A percentile compares a stretch with the other conserved stretches of the same genome.
Conservation (phyloP, 1,140 invertebrate species). For the Atta cephalotes region DNA sequence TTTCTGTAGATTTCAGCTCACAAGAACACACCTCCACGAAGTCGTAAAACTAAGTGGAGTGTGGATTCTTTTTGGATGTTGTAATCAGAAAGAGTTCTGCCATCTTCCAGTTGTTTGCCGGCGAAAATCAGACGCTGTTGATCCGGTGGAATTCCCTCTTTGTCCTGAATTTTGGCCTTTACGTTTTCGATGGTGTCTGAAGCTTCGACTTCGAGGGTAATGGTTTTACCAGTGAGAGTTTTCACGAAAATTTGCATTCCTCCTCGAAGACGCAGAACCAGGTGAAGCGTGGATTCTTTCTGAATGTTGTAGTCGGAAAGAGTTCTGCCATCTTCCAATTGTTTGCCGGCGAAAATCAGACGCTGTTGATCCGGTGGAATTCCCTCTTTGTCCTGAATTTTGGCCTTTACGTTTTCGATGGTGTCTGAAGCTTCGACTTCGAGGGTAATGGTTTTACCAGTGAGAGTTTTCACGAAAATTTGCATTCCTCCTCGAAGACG, state of each 20-base stretch:
- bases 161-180: slow-evolving; percentile 32
- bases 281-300: slow-evolving; percentile 56
- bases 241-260: slow-evolving; percentile 89
- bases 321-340: slow-evolving; percentile 89
- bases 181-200: slow-evolving; percentile 33
- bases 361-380: slow-evolving; percentile 90
- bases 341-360: slow-evolving; percentile 91
- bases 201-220: slow-evolving; percentile 88
- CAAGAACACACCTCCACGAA: slow-evolving; percentile 49
- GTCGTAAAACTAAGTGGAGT: slow-evolving; percentile 84
- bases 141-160: slow-evolving; percentile 33
- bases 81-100: slow-evolving; percentile 18
- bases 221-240: slow-evolving; percentile 90
- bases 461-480: slow-evolving; percentile 90
- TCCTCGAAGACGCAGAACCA: slow-evolving; percentile 57
- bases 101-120: slow-evolving; percentile 36
- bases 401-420: slow-evolving; percentile 28
- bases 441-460: slow-evolving; percentile 89
- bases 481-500: slow-evolving; percentile 82
- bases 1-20: slow-evolving; percentile 13
- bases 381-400: slow-evolving; percentile 90
- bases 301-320: slow-evolving; percentile 90
- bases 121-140: slow-evolving; percentile 33
- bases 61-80: slow-evolving; percentile 47
- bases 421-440: slow-evolving; percentile 86